A percentile compares a stretch with the other conserved stretches of the same genome.
These are phyloP conservation scores for Poecilia latipinna DNA, from an alignment of 2,113 vertebrate genomes.

Conservation along the genomic window DNA sequence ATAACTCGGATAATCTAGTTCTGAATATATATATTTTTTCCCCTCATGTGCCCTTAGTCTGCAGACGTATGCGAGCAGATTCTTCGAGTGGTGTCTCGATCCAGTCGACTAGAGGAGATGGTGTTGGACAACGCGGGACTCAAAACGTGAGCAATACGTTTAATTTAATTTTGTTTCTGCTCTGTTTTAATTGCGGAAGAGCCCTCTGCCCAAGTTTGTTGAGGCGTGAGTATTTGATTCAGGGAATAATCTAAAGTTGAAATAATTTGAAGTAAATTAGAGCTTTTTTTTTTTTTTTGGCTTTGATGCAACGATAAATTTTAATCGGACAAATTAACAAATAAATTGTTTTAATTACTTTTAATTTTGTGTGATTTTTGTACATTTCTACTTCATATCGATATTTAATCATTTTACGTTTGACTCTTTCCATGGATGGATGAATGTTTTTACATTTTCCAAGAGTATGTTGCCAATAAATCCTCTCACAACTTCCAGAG, in stretches of 20 bases:
- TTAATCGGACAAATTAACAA: background rate
- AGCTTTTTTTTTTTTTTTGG: background rate
- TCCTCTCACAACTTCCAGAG: slow-evolving; percentile 73
- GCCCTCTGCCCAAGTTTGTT: background rate
- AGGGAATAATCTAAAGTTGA: background rate
- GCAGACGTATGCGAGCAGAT: slow-evolving; percentile 96
- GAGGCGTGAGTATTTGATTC: background rate
- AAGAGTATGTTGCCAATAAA: background rate
- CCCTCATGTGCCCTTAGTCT: slow-evolving; percentile 78
- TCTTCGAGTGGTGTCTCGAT: slow-evolving; percentile 90
- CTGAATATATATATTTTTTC: background rate
- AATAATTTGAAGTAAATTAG: background rate
- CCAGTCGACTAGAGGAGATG: slow-evolving; percentile 91
- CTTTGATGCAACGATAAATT: background rate
- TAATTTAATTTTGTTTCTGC: background rate
- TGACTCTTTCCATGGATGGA: background rate
- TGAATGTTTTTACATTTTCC: background rate
- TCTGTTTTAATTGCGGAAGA: background rate
- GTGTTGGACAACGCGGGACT: slow-evolving; percentile 95
- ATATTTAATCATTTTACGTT: background rate
- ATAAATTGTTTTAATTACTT: too few relatives aligned
- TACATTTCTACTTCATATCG: background rate
- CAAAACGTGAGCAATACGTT: slow-evolving; percentile 84
- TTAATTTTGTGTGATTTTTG: background rate
- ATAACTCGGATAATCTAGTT: too few relatives aligned